Conservation (phyloP, 2,797 vertebrate species). For the Fistularia commersonii region DNA sequence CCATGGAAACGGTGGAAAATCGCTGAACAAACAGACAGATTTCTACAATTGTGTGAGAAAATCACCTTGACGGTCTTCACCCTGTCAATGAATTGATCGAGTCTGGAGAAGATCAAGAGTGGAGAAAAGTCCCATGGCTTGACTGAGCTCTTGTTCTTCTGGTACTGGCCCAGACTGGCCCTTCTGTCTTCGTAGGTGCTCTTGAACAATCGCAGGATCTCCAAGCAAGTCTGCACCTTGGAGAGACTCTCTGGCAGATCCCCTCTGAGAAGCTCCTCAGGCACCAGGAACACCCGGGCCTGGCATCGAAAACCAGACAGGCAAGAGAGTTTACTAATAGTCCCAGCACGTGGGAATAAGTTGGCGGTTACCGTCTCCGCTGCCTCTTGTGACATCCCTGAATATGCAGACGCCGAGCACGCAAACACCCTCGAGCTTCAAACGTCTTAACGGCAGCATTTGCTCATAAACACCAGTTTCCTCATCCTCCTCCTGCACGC, state of each 20-base stretch:
- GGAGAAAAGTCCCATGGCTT: slow-evolving; percentile 81
- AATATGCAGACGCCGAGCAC: too few relatives aligned
- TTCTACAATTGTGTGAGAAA: too few relatives aligned
- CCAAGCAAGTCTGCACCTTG: slow-evolving; percentile 74
- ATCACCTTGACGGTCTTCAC: slow-evolving; percentile 76
- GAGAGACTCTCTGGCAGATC: slow-evolving; percentile 82
- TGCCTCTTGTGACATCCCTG: too few relatives aligned
- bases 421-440: too few relatives aligned
- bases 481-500: too few relatives aligned
- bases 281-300: slow-evolving; percentile 79
- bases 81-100: slow-evolving; percentile 81
- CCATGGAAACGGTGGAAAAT: not conserved
- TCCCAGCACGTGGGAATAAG: not conserved
- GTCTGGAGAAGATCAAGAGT: slow-evolving; percentile 75
- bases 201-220: slow-evolving; percentile 78
- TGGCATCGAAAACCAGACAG: slow-evolving; percentile 37
- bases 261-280: slow-evolving; percentile 88
- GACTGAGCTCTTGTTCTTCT: slow-evolving; percentile 66
- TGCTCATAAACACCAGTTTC: too few relatives aligned
- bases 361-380: too few relatives aligned
- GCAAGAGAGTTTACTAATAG: not conserved
- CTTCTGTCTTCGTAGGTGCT: slow-evolving; percentile 72
- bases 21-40: too few relatives aligned
- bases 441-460: too few relatives aligned
- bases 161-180: slow-evolving; percentile 74